A percentile compares a stretch with the other conserved stretches of the same genome.
Evolutionary conservation across 2,797 vertebrate species (phyloP).

Genomic region (Apodemus agrarius): DNA sequence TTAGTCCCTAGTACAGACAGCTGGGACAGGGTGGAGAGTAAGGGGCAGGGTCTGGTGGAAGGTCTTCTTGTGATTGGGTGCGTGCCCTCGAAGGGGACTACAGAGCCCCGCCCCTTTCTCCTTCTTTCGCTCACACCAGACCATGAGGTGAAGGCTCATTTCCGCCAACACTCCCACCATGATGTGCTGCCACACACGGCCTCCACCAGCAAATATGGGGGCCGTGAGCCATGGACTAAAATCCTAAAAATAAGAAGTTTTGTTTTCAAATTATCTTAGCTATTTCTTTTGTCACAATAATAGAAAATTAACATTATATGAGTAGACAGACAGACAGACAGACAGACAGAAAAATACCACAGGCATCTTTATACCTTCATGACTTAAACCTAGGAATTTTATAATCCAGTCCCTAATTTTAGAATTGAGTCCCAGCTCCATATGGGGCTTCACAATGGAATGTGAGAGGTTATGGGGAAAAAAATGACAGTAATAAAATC

Average conservation of each 20-base stretch:
- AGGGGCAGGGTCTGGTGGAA: too few species aligned
- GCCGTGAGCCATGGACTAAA: neutral
- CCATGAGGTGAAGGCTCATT: neutral
- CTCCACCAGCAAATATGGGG: neutral
- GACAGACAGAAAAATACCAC: neutral
- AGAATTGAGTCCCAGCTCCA: neutral
- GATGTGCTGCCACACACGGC: too few species aligned
- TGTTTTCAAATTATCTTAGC: neutral
- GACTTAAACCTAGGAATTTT: neutral
- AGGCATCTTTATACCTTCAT: neutral
- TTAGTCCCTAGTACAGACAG: neutral
- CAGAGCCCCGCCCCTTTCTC: neutral
- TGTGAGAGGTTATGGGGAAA: too few species aligned
- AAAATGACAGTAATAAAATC: neutral
- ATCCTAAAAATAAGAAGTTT: neutral
- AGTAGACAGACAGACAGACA: neutral
- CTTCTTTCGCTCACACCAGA: too few species aligned
- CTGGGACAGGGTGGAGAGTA: neutral
- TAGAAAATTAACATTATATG: neutral
- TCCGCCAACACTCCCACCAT: neutral
- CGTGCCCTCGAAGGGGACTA: neutral
- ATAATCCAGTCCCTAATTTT: neutral
- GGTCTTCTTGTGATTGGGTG: neutral
- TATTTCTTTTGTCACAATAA: neutral
- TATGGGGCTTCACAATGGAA: neutral